Evolutionary conservation across 2,888 invertebrate genomes (phyloP).

Genomic region (Andrena trimmerana): DNA sequence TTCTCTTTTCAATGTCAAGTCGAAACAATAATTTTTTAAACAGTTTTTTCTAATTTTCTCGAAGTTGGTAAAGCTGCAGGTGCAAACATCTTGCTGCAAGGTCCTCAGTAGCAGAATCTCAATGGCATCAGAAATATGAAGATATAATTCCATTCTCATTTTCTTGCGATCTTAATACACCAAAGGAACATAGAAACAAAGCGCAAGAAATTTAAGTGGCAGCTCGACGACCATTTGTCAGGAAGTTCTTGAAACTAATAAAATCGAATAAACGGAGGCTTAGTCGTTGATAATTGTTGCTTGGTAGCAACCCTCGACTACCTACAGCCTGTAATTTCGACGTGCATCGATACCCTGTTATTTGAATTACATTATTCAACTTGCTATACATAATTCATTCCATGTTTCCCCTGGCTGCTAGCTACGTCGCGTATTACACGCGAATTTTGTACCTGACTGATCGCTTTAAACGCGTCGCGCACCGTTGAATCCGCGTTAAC

Average conservation of each 20-base stretch:
- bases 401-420: constrained; percentile 21
- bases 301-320: neutral
- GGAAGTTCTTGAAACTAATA: too few species aligned
- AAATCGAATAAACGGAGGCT: too few species aligned
- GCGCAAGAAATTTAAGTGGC: neutral
- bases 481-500: constrained; percentile 17
- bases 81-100: too few species aligned
- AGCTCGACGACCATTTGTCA: neutral
- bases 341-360: constrained; percentile 43
- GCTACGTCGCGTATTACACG: constrained; percentile 25
- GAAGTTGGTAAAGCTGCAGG: too few species aligned
- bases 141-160: too few species aligned
- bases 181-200: neutral
- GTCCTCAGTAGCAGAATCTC: too few species aligned
- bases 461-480: constrained; percentile 22
- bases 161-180: neutral
- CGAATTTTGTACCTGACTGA: constrained; percentile 37
- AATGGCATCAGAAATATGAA: too few species aligned
- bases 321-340: constrained; percentile 24
- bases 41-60: too few species aligned
- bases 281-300: constrained; percentile 10
- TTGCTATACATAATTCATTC: constrained; percentile 53
- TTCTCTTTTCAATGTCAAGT: too few species aligned
- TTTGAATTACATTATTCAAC: constrained; percentile 50
- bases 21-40: too few species aligned